Conservation (phyloP, 2,113 vertebrate genomes). For the Equus quagga region DNA sequence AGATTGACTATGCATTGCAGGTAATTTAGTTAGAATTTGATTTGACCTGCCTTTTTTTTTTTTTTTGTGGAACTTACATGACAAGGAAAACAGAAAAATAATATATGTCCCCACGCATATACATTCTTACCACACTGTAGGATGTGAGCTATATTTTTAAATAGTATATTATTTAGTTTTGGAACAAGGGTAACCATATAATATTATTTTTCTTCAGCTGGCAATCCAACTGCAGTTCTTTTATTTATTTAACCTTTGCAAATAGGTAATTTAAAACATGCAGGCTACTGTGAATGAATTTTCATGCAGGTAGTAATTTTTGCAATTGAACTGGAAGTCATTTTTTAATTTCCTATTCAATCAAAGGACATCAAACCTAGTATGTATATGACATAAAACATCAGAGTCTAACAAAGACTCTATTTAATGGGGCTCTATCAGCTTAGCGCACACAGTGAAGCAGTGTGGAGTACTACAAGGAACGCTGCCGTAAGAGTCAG, state of each 20-base stretch:
- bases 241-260: constrained; percentile 63
- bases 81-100: constrained; percentile 27
- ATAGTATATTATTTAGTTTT: constrained; percentile 53
- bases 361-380: not conserved
- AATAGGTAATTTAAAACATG: constrained; percentile 63
- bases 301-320: constrained; percentile 74
- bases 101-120: not conserved
- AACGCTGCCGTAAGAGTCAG: not conserved
- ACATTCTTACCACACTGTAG: not conserved
- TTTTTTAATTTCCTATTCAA: constrained; percentile 25
- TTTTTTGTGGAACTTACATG: not conserved
- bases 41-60: not conserved
- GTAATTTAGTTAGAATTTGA: not conserved
- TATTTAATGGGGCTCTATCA: not conserved
- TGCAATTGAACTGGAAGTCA: constrained; percentile 38
- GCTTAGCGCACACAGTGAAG: not conserved
- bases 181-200: constrained; percentile 56
- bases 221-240: constrained; percentile 64
- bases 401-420: not conserved
- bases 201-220: constrained; percentile 63
- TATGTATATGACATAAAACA: not conserved
- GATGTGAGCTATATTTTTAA: not conserved
- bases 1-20: not conserved
- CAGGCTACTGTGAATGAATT: constrained; percentile 68
- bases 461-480: not conserved